Percentiles rank a stretch among this genome's conserved stretches.
These are phyloP conservation scores for Helicorthomorpha holstii DNA, from an alignment of 1,140 invertebrate genomes.

Conservation along the genomic window DNA sequence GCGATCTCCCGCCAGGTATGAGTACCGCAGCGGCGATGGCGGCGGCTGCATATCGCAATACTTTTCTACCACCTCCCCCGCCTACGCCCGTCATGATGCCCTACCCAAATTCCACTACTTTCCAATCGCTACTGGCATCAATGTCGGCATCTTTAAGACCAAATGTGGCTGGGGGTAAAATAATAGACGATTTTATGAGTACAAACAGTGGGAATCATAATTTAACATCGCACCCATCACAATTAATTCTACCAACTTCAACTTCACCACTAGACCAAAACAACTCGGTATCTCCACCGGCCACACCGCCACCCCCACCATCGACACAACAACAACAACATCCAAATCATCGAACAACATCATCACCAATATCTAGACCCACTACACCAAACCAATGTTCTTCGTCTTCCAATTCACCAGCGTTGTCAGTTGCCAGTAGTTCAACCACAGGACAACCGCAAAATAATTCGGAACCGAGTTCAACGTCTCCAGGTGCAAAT, in stretches of 20 bases:
- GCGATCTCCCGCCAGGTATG: not conserved
- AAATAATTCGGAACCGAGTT: constrained; percentile 10
- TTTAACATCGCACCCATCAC: not conserved
- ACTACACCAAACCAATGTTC: not conserved
- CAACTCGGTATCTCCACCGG: not conserved
- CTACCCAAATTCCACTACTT: not conserved
- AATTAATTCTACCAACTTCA: no score
- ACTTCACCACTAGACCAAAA: no score
- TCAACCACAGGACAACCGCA: constrained; percentile 7
- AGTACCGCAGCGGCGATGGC: constrained; percentile 10
- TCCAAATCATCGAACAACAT: constrained; percentile 17
- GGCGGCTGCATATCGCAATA: constrained; percentile 10
- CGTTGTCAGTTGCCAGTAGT: constrained; percentile 3
- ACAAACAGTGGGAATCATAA: not conserved
- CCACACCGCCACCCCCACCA: not conserved
- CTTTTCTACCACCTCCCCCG: constrained; percentile 24
- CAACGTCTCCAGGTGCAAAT: constrained; percentile 4
- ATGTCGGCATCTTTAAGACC: not conserved
- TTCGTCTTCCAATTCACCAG: constrained; percentile 4
- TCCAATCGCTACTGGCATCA: not conserved
- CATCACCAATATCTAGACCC: constrained; percentile 12
- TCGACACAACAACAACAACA: constrained; percentile 23
- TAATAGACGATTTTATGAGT: not conserved
- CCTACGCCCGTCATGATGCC: not conserved
- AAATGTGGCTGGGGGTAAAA: not conserved